Base-by-base conservation (phyloP, 64 coral and sea anemone species). In the Porites lutea region DNA sequence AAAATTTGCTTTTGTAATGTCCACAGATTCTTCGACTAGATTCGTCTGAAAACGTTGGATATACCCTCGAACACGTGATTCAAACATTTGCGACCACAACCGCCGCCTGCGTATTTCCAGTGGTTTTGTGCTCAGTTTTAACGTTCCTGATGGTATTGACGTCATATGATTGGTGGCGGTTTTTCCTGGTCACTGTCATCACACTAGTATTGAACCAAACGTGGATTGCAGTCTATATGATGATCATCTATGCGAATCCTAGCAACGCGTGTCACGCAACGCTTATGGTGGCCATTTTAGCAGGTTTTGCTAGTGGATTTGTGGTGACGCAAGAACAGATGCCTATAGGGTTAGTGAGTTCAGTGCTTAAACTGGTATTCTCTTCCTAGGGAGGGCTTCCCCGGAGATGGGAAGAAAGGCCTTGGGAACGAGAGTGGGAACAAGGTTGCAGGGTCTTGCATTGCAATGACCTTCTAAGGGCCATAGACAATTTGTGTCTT, bases 151-250 rank as follows among this genome's bases (percentile, higher is more conserved):
- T 94, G 92, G 92, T 94, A 75, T 75, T 94, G 58, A 73, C 67
- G n/a, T 65, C 66, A 71, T 94, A 89, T 63, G 74, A 94, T 54
- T 73, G 12, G 70, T 89, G 92, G 92, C 86, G 82, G 71, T 89
- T 89, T 73, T 44, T 94, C 71, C 52, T 89, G 53, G 67, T 89
- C 52, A 94, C 69, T 23, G 77, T 89, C 54, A 89, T 82, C 48
- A 89, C 92, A 19, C 69, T 94, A 57, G 86, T 94, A 58, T 74
- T 94, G 15, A 94, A 94, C 46, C 92, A 94, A 77, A 94, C 92
- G 19, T 94, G 92, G 92, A 83, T 94, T 69, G 92, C 92, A 15
- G 23, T 94, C 13, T 94, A 94, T 53, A 82, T 94, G 86, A 67
- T 94, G 87, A 78, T 89, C 23, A 94, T 81, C 59, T 94, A 81